These are phyloP conservation scores for Argyrosomus regius DNA, from an alignment of 2,797 vertebrate genomes.

Conservation along the genomic window DNA sequence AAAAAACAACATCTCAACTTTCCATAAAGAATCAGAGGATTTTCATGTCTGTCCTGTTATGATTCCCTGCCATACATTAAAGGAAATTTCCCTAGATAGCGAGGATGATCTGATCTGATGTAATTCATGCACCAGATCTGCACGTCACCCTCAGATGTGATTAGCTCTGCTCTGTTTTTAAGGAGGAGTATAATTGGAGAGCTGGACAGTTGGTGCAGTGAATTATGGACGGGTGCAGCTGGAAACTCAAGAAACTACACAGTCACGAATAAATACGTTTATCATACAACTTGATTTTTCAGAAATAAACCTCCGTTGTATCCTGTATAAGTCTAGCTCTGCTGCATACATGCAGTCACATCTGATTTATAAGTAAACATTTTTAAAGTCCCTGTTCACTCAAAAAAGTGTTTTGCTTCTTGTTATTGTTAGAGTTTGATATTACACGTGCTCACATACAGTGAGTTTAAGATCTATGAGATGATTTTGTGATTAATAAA, in stretches of 20 bases:
- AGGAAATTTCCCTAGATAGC: conserved; percentile 14
- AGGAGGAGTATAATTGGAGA: conserved; percentile 17
- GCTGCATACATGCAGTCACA: background rate
- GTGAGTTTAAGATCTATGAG: background rate
- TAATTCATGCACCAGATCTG: conserved; percentile 41
- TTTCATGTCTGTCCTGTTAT: conserved; percentile 1
- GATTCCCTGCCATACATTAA: conserved; percentile 9
- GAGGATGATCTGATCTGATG: conserved; percentile 38
- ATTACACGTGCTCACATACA: background rate
- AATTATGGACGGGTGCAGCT: background rate
- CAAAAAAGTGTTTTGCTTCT: background rate
- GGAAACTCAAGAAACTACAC: no score
- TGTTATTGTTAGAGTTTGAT: no score
- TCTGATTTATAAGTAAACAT: background rate
- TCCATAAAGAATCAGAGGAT: background rate
- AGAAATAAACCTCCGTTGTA: no score
- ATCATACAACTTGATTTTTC: no score
- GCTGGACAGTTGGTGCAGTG: conserved; percentile 11
- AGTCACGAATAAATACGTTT: no score
- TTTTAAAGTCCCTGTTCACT: background rate
- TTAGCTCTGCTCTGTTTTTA: conserved; percentile 13
- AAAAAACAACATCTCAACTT: background rate
- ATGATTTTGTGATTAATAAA: background rate
- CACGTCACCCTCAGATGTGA: conserved; percentile 18
- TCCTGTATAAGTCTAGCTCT: background rate